These are phyloP conservation scores for Eurytoma californica DNA, from an alignment of 2,888 invertebrate species.

Conservation along the genomic window DNA sequence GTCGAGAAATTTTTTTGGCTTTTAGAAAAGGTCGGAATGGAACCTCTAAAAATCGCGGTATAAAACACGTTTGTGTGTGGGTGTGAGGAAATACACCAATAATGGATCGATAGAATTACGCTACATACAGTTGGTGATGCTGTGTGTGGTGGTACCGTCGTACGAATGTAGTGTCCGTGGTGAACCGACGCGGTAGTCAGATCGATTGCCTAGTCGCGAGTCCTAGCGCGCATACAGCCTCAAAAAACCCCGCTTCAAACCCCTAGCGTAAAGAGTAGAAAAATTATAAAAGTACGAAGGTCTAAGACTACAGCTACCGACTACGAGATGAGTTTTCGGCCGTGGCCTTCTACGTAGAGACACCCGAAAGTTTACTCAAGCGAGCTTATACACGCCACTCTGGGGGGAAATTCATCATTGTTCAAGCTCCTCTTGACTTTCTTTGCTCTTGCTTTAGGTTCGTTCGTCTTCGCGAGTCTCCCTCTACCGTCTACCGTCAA, in stretches of 20 bases:
- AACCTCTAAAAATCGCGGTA: too few species aligned
- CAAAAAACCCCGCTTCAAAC: slow-evolving; percentile 3
- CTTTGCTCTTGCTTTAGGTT: not conserved
- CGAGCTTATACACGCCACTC: slow-evolving; percentile 10
- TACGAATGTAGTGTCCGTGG: not conserved
- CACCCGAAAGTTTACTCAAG: not conserved
- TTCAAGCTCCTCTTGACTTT: slow-evolving; percentile 25
- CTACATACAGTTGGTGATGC: too few species aligned
- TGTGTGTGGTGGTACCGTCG: too few species aligned
- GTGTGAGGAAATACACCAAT: too few species aligned
- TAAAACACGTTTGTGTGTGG: too few species aligned
- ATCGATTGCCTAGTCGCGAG: slow-evolving; percentile 21
- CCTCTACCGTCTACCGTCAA: not conserved
- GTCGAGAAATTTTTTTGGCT: too few species aligned
- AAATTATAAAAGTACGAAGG: slow-evolving; percentile 70
- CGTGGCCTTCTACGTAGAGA: slow-evolving; percentile 2
- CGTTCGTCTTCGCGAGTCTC: not conserved
- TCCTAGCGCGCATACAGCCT: not conserved
- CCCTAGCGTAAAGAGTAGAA: slow-evolving; percentile 67
- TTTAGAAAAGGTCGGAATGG: too few species aligned
- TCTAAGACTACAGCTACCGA: slow-evolving; percentile 51
- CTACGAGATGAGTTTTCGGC: slow-evolving; percentile 30
- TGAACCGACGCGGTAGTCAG: not conserved
- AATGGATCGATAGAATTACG: slow-evolving; percentile 1
- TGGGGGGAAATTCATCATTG: not conserved